Evolutionary conservation across 1,140 invertebrate species (phyloP).

Genomic region (Drosophila kanapiae): DNA sequence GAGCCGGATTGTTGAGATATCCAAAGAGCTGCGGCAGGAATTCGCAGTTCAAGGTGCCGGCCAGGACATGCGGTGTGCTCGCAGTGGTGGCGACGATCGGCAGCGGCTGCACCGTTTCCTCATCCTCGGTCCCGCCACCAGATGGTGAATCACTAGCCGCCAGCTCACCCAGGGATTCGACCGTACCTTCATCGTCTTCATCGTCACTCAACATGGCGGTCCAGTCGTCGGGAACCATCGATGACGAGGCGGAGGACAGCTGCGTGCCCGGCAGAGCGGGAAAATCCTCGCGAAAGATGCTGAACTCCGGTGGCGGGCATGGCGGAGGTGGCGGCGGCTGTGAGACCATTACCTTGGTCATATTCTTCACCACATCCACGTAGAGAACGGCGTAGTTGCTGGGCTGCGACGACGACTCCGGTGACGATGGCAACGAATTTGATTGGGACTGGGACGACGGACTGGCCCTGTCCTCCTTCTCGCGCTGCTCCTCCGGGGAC

Average conservation of each 20-base stretch:
- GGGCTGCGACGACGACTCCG: constrained; percentile 1
- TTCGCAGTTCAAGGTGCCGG: neutral
- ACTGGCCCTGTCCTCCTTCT: constrained; percentile 26
- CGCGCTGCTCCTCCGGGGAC: constrained; percentile 21
- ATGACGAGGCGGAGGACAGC: neutral
- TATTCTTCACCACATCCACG: constrained; percentile 72
- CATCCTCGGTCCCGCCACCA: constrained; percentile 3
- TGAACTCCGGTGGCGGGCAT: constrained; percentile 41
- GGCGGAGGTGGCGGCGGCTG: constrained; percentile 1
- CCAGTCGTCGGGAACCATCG: constrained; percentile 54
- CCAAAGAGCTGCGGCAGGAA: constrained; percentile 10
- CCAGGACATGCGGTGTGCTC: neutral
- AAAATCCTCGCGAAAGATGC: constrained; percentile 63
- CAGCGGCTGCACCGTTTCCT: neutral
- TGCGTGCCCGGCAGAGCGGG: constrained; percentile 57
- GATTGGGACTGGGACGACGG: constrained; percentile 24
- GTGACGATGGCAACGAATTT: constrained; percentile 3
- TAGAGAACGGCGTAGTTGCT: constrained; percentile 30
- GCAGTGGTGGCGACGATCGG: neutral
- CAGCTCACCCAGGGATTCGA: neutral
- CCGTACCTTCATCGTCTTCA: neutral
- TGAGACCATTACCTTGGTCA: constrained; percentile 20
- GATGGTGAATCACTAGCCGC: neutral
- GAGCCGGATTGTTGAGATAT: neutral
- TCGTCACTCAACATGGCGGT: constrained; percentile 53